Base-by-base conservation (phyloP, 2,113 vertebrate genomes). In the Dunckerocampus dactyliophorus region DNA sequence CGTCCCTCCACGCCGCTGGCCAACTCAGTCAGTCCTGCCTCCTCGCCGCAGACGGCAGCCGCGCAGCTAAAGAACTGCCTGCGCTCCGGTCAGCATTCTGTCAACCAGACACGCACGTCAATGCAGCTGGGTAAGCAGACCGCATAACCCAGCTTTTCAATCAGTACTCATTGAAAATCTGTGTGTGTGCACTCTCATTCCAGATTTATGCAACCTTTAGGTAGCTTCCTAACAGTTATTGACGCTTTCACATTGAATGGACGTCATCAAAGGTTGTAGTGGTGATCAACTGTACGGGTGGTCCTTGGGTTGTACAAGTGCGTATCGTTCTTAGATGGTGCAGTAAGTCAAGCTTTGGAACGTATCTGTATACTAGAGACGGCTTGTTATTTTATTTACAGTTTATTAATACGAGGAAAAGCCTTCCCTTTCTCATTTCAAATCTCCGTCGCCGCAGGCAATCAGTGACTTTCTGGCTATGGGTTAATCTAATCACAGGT, bases 41-140 rank as follows among this genome's bases (percentile, higher is more conserved):
- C 82, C 17, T 94, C 93, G 61, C 91, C 92, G 7, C 93, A 91
- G 65, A 82, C 83, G 0, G 89, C 90, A 37, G 90, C 93, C 15
- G 89, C 92, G 0, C 91, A 93, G 53, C 82, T 91, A 17, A 92
- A 83, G 74, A 95, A 90, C 84, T 95, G 94, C 79, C 87, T 95
- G 71, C 87, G 93, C 65, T 88, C 92, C 1, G 83, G 90, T 4
- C 95, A 95, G 84, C 90, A 89, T n/a, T 65, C 79, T 0, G 82
- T 62, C 72, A 84, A 85, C 88, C 95, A 93, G 78, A 61, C 88
- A 8, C 92, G 93, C 75, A 89, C 75, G 19, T 54, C 92, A 65
- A 77, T 92, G 82, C 92, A 95, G 82, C 89, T 94, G 85, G 93
- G 97, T 98, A 89, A 11, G 69, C 71, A 62, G 47, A 64, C 1